These are phyloP conservation scores for Anastatus disparis DNA, from an alignment of 1,140 invertebrate species.

Conservation along the genomic window DNA sequence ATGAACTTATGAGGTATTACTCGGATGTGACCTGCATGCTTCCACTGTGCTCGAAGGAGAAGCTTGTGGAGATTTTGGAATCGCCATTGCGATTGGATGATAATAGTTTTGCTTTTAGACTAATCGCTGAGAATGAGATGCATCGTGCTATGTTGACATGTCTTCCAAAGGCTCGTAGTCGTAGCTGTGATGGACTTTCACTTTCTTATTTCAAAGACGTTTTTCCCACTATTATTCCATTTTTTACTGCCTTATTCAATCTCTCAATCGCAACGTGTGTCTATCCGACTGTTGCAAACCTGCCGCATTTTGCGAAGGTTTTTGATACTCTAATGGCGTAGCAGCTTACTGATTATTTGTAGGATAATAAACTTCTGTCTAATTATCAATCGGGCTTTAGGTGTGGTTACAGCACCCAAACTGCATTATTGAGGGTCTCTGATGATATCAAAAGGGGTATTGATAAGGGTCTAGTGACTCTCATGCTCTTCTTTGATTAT, in stretches of 20 bases:
- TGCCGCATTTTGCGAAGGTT: slow-evolving; percentile 9
- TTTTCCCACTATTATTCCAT: background rate
- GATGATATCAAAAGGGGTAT: background rate
- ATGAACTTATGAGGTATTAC: no score
- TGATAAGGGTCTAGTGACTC: background rate
- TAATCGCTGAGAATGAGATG: no score
- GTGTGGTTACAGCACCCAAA: background rate
- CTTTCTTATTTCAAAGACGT: background rate
- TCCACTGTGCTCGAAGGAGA: no score
- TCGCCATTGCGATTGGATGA: no score
- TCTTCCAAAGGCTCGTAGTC: no score
- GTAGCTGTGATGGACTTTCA: no score
- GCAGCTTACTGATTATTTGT: background rate
- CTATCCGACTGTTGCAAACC: background rate
- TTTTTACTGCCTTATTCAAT: no score
- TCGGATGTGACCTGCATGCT: no score
- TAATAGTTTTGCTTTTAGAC: no score
- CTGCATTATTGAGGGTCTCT: background rate
- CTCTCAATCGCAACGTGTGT: no score
- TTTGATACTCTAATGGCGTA: background rate
- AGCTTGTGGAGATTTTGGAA: no score
- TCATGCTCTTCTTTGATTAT: background rate
- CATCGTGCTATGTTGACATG: no score
- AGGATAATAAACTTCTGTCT: background rate
- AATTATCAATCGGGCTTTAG: background rate